Evolutionary conservation across 2,888 invertebrate genomes (phyloP).

Genomic region (Taphrorychus bicolor): DNA sequence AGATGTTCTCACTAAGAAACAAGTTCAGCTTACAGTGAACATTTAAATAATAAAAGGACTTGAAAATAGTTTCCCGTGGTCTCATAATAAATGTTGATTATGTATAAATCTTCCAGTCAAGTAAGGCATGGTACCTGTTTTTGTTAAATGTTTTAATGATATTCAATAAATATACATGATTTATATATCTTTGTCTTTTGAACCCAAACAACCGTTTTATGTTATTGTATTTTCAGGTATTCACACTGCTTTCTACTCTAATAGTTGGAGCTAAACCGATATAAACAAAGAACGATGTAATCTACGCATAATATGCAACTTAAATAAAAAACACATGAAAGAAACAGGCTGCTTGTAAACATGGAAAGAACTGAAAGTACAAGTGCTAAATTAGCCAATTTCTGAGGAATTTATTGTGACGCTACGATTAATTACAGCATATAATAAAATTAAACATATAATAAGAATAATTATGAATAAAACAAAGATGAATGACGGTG

Average conservation of each 20-base stretch:
- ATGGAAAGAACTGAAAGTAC: no score
- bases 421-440: background rate
- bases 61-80: background rate
- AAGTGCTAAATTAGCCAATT: no score
- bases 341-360: no score
- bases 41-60: no score
- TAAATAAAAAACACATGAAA: background rate
- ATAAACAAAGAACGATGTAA: no score
- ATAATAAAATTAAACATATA: background rate
- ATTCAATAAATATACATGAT: constrained; percentile 6
- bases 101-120: constrained; percentile 6
- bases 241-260: no score
- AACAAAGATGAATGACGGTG: background rate
- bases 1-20: background rate
- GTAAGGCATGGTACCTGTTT: constrained; percentile 1
- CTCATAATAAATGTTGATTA: background rate
- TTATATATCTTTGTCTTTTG: no score
- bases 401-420: background rate
- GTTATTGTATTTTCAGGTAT: no score
- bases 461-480: background rate
- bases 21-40: no score
- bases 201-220: no score
- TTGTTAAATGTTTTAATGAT: constrained; percentile 9
- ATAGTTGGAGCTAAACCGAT: no score
- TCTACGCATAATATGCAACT: background rate